Base-by-base conservation (phyloP, 2,888 invertebrate genomes). In the Boloria euphrosyne region DNA sequence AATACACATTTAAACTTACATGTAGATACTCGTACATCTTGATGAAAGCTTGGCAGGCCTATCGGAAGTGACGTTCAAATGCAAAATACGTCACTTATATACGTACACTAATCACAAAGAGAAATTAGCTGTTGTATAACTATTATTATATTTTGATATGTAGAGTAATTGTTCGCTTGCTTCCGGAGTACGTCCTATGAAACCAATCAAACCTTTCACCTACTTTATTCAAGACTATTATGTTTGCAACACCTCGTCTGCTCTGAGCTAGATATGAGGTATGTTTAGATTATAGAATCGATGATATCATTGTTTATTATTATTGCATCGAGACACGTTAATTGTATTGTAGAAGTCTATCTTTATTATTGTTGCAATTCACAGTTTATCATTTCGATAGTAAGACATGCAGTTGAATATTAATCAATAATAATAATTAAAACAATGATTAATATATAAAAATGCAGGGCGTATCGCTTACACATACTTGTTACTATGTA, bases 81-180 rank as follows among this genome's bases (percentile, higher is more conserved):
- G 72, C 59, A 55, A 51, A 47, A 58, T 65, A 67, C 71, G 75
- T 74, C 76, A 78, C 79, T 82, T 80, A 75, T 81, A 77, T 80
- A 80, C 74, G 74, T 72, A 67, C 69, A 73, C 72, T 76, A 78
- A 79, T 78, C 73, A 79, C 67, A 75, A 76, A 80, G 77, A 79
- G 78, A 80, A 79, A 80, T 79, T 77, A 75, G 71, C 71, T 72
- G 71, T 79, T 81, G 75, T 72, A 74, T 79, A 82, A 80, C 69
- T 71, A 71, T 75, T 69, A 74, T 74, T 76, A 75, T 71, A 75
- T 73, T 65, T 44, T 55, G 27, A 62, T 71, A 78, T 73, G 74
- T 77, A 70, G 71, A 76, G 65, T 73, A 74, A 75, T 76, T 78
- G 75, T 77, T 73, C 18, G 44, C 13, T 47, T 17, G 31, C 31